phyloP scores from a whole-genome alignment of 2,113 vertebrate species.

The Dasypus novemcinctus region DNA sequence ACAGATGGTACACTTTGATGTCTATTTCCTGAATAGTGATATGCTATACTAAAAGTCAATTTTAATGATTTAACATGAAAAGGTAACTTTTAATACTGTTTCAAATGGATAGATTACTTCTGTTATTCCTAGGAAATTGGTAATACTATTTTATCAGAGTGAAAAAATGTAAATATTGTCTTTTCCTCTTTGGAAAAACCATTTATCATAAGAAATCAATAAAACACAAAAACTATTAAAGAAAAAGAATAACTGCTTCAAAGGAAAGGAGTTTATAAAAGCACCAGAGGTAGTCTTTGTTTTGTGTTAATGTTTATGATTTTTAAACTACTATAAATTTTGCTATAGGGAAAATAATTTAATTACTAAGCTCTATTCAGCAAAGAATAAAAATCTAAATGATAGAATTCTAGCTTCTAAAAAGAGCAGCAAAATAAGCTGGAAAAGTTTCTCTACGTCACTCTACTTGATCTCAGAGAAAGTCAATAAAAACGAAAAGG shows the following conservation, averaged over 20 bases:
- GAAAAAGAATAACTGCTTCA: background rate
- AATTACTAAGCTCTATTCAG: background rate
- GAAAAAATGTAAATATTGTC: background rate
- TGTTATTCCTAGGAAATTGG: background rate
- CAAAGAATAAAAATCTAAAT: background rate
- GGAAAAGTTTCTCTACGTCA: rapidly evolving
- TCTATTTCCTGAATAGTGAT: background rate
- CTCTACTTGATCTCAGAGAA: background rate
- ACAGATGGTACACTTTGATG: background rate
- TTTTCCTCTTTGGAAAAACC: background rate
- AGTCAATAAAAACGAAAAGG: background rate
- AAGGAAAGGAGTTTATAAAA: slow-evolving; percentile 19
- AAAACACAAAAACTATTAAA: background rate
- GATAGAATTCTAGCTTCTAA: background rate
- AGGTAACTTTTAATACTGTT: background rate
- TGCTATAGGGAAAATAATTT: background rate
- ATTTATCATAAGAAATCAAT: background rate
- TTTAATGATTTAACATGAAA: slow-evolving; percentile 14
- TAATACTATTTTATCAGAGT: background rate
- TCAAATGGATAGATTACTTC: background rate
- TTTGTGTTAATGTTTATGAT: background rate
- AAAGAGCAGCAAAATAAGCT: background rate
- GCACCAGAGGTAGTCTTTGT: background rate
- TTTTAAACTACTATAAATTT: slow-evolving; percentile 21
- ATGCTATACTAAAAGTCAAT: background rate